Evolutionary conservation across 1,140 invertebrate species (phyloP).

Genomic region (Listronotus bonariensis): DNA sequence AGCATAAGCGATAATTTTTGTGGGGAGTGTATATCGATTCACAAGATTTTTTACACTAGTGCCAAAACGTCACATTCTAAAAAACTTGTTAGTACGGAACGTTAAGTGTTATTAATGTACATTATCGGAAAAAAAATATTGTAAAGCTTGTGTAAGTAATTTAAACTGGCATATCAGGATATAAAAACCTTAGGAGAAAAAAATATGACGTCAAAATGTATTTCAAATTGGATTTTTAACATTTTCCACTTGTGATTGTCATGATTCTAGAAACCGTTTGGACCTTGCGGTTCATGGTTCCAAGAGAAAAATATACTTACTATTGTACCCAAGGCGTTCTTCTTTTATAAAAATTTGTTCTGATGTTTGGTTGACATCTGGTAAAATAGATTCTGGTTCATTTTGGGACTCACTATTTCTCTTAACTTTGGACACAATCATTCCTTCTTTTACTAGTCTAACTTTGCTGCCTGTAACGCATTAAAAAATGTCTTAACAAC

Average conservation of each 20-base stretch:
- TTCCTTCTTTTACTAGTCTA: slow-evolving; percentile 52
- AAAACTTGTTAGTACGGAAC: too few species aligned
- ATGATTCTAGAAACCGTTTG: background rate
- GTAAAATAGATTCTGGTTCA: slow-evolving; percentile 36
- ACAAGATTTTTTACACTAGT: too few species aligned
- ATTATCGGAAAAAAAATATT: too few species aligned
- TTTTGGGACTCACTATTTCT: slow-evolving; percentile 37
- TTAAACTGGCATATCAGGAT: too few species aligned
- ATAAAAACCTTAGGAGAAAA: too few species aligned
- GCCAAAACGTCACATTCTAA: too few species aligned
- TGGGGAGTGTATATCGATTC: too few species aligned
- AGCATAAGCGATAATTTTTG: too few species aligned
- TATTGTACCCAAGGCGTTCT: slow-evolving; percentile 8
- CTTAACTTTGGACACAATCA: slow-evolving; percentile 52
- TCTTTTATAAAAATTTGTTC: slow-evolving; percentile 32
- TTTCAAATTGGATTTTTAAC: too few species aligned
- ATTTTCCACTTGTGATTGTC: background rate
- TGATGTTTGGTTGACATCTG: slow-evolving; percentile 30
- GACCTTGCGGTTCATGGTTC: background rate
- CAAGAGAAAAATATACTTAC: slow-evolving; percentile 8
- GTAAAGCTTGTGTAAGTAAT: too few species aligned
- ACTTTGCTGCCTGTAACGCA: slow-evolving; percentile 42
- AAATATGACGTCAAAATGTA: too few species aligned
- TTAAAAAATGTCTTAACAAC: background rate
- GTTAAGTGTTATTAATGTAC: too few species aligned